A percentile compares a stretch with the other conserved stretches of the same genome.
These are phyloP conservation scores for Apeltes quadracus DNA, from an alignment of 2,113 vertebrate genomes.

Conservation along the genomic window DNA sequence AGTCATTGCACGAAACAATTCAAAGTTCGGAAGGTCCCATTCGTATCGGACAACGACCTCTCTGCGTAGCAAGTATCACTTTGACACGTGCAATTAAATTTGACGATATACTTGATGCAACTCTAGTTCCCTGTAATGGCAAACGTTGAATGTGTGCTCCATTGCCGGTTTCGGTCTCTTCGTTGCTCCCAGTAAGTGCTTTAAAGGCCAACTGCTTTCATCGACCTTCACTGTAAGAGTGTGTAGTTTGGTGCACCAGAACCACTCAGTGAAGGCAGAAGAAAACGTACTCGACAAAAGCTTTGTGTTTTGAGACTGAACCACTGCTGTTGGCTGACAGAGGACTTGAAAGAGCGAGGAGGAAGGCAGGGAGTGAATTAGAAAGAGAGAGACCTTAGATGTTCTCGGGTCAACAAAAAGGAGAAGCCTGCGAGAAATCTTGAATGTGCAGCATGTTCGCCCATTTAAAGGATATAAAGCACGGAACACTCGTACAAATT, in stretches of 20 bases:
- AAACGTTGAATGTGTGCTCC: neutral
- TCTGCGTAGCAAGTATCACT: neutral
- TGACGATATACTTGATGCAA: neutral
- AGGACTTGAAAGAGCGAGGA: conserved; percentile 14
- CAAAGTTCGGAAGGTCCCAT: no score
- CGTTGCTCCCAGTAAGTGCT: neutral
- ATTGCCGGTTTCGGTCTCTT: neutral
- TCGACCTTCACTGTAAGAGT: neutral
- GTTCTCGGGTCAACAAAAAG: neutral
- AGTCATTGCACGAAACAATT: conserved; percentile 6
- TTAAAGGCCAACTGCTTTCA: conserved; percentile 1
- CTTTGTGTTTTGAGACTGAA: conserved; percentile 1
- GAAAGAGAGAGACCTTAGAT: conserved; percentile 20
- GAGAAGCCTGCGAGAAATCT: conserved; percentile 7
- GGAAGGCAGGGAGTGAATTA: conserved; percentile 10
- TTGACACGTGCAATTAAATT: neutral
- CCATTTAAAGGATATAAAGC: neutral
- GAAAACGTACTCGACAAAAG: neutral
- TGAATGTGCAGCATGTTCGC: neutral
- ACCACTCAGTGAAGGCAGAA: neutral
- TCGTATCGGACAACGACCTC: no score
- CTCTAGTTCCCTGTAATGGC: neutral
- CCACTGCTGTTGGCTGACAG: conserved; percentile 5
- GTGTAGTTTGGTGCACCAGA: neutral
- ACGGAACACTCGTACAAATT: neutral